Conservation (phyloP, 2,113 vertebrate species). For the Kryptolebias marmoratus region DNA sequence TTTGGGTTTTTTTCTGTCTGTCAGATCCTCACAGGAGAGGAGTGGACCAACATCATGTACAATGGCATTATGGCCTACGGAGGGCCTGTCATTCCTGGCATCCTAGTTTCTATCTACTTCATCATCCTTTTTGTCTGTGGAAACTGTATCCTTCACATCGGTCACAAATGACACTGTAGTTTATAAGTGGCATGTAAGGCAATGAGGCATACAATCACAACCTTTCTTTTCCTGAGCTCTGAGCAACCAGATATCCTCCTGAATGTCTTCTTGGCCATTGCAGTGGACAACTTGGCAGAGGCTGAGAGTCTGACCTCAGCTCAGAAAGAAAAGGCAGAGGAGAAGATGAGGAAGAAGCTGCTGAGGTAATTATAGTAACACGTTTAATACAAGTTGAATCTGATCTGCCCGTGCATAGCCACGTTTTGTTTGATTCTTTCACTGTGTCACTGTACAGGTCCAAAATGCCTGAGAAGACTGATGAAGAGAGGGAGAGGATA, state of each 20-base stretch:
- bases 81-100: slow-evolving; percentile 89
- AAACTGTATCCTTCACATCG: slow-evolving; percentile 90
- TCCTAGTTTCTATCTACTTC: slow-evolving; percentile 94
- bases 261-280: slow-evolving; percentile 97
- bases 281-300: slow-evolving; percentile 95
- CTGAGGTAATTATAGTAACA: slow-evolving; percentile 76
- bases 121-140: slow-evolving; percentile 93
- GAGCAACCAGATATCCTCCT: slow-evolving; percentile 90
- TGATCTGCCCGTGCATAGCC: background rate
- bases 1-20: background rate
- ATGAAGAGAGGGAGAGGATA: slow-evolving; percentile 88
- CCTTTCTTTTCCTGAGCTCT: slow-evolving; percentile 80
- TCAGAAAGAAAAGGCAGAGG: slow-evolving; percentile 95
- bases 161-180: background rate
- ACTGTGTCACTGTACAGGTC: slow-evolving; percentile 71
- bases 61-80: slow-evolving; percentile 94
- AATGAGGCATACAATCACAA: background rate
- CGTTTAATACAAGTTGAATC: background rate
- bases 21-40: slow-evolving; percentile 94
- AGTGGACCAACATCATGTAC: slow-evolving; percentile 95
- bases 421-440: slow-evolving; percentile 3
- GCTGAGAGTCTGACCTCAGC: slow-evolving; percentile 94
- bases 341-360: slow-evolving; percentile 88
- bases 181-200: background rate
- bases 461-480: slow-evolving; percentile 87